phyloP scores from a whole-genome alignment of 2,888 invertebrate species.

The Octodonta nipae region DNA sequence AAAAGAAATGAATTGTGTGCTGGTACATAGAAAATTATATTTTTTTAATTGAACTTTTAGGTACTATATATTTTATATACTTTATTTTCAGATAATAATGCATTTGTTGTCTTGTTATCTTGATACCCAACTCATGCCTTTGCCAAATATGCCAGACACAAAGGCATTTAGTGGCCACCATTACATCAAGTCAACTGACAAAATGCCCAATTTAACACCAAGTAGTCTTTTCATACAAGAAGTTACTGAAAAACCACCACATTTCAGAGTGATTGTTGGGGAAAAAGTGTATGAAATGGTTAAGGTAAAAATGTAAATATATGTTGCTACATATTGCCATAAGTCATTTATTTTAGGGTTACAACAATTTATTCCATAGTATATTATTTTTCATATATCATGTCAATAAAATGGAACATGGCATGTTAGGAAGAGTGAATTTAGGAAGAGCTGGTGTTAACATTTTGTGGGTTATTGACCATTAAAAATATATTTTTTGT shows the following conservation, averaged over 20 bases:
- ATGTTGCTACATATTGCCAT: conserved; percentile 6
- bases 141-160: conserved; percentile 50
- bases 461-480: conserved; percentile 60
- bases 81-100: conserved; percentile 54
- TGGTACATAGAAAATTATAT: too few species aligned
- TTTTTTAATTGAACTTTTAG: neutral
- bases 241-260: conserved; percentile 51
- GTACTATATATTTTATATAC: neutral
- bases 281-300: conserved; percentile 54
- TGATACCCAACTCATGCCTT: conserved; percentile 63
- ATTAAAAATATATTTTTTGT: neutral
- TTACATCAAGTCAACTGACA: conserved; percentile 36
- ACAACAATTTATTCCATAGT: conserved; percentile 80
- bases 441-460: conserved; percentile 71
- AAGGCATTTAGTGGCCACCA: conserved; percentile 48
- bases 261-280: conserved; percentile 54
- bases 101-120: conserved; percentile 75
- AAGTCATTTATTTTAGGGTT: conserved; percentile 48
- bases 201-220: conserved; percentile 33
- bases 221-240: conserved; percentile 50
- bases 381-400: conserved; percentile 68
- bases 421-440: conserved; percentile 64
- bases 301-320: too few species aligned
- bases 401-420: conserved; percentile 58
- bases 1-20: too few species aligned